Evolutionary conservation across 2,888 invertebrate genomes (phyloP), one percentile per base, ranked within the genome.

Genomic region (Lutraria lutraria): DNA sequence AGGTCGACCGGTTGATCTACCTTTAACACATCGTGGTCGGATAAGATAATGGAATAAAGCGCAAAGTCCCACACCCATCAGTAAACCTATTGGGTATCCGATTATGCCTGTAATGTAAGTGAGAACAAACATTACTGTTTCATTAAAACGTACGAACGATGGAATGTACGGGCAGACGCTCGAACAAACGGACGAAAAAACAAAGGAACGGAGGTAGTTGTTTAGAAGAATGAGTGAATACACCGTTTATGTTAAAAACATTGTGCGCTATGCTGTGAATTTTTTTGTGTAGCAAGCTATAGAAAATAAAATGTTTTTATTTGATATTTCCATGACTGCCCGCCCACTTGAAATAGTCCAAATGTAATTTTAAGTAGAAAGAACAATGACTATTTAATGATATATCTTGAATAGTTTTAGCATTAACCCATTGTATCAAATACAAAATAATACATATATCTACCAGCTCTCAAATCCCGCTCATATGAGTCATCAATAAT

Each of bases 81-180:
- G 81, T 53, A 89, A 72, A 13, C 89, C 89, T 13, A 87, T 53
- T 10, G 89, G 89, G 52, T 89, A 89, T 12, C 87, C 84, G 25
- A 89, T 87, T 6, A 89, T 81, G 1, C 89, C 89, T 89, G 81
- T 12, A 76, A 76, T 68, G 25, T 25, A 31, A 6, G 21, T 1
- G 21, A 19, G 15, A 19, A n/a, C n/a, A n/a, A 56, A 56, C 12
- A 56, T 19, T 56, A 56, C 3, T 56, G 15, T 56, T 6, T 19
- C 56, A 19, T 6, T 21, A 56, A 12, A 19, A 56, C 21, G 3
- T 6, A 19, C 15, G 56, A 3, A 56, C 56, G 21, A 8, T 56
- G 54, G 10, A 54, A 54, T 13, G 54, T 54, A 10, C 16, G 16
- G 54, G 8, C 43, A 43, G 8, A 43, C 43, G 43, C 4, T 2